Conservation (phyloP, 2,888 invertebrate species). For the Ceriagrion tenellum region DNA sequence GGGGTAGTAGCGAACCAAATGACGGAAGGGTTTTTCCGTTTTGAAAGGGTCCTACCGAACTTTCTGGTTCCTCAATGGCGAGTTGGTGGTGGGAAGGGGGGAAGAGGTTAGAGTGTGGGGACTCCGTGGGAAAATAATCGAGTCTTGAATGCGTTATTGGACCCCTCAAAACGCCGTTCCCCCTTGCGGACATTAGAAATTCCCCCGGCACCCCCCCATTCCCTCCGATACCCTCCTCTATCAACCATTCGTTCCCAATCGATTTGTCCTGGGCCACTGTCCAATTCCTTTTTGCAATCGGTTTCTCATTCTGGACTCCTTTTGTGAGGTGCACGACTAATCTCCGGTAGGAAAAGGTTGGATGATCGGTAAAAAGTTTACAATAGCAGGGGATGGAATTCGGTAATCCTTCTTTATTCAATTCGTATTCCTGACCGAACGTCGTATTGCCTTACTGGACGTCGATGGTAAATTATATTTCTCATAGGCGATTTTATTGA, state of each 20-base stretch:
- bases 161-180: background rate
- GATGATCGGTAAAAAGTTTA: background rate
- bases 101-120: background rate
- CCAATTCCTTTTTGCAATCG: background rate
- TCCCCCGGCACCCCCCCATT: too few species aligned
- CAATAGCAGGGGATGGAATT: background rate
- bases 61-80: conserved; percentile 22
- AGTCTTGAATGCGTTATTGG: conserved; percentile 15
- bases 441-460: background rate
- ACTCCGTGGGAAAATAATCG: conserved; percentile 33
- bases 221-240: too few species aligned
- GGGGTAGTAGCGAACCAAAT: background rate
- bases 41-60: background rate
- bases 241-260: background rate
- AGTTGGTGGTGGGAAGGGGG: background rate
- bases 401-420: background rate
- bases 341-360: background rate
- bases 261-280: background rate
- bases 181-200: background rate
- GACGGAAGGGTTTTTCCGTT: background rate
- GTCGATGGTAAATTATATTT: background rate
- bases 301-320: background rate
- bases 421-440: background rate
- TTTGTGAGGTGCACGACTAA: background rate
- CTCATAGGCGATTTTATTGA: too few species aligned